phyloP scores from a whole-genome alignment of 2,797 vertebrate genomes.

The Alectoris magna region DNA sequence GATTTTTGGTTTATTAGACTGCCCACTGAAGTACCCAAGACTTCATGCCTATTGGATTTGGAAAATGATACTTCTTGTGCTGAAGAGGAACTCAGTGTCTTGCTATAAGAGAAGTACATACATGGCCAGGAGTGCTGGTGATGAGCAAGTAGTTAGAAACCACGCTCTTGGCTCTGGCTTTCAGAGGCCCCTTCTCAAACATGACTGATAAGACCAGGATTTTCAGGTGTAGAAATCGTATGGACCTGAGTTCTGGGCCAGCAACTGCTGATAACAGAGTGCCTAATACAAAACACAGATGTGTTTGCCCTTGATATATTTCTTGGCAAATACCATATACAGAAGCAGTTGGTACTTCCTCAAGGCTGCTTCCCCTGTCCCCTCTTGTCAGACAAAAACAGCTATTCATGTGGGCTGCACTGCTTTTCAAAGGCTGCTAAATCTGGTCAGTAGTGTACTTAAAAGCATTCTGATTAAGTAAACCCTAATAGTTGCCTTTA shows the following conservation, averaged over 20 bases:
- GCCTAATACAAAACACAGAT: neutral
- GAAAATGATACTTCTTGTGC: neutral
- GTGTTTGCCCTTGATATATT: neutral
- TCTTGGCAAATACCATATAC: neutral
- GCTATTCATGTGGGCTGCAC: neutral
- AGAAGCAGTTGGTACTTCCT: neutral
- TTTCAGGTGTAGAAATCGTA: neutral
- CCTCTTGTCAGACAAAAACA: neutral
- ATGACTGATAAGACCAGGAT: neutral
- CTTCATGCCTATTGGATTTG: neutral
- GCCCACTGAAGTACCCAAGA: neutral
- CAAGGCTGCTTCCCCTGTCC: neutral
- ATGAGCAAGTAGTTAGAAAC: rapidly evolving
- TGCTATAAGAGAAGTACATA: neutral
- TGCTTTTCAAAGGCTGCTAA: neutral
- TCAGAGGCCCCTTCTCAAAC: neutral
- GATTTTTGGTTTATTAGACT: neutral
- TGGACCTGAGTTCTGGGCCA: neutral
- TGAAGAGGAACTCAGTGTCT: neutral
- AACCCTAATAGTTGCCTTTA: neutral
- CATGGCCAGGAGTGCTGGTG: neutral
- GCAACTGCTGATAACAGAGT: neutral
- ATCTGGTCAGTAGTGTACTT: neutral
- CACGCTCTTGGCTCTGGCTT: neutral
- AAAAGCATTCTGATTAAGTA: neutral